Conservation (phyloP, 2,888 invertebrate genomes). For the Bibio marci region DNA sequence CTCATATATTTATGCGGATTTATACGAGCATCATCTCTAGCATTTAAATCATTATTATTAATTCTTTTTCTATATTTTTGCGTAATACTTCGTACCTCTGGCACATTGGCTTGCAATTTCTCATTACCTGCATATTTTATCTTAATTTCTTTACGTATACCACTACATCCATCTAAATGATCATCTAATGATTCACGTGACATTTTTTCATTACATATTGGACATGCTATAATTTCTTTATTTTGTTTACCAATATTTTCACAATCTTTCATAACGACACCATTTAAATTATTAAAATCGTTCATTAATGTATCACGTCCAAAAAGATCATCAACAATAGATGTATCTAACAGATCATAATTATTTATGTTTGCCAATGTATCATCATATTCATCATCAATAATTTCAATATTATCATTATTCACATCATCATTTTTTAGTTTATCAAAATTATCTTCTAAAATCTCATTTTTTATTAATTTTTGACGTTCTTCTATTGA, state of each 20-base stretch:
- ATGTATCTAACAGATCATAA: slow-evolving; percentile 21
- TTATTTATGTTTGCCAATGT: slow-evolving; percentile 12
- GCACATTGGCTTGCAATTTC: too few species aligned
- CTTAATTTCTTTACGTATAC: slow-evolving; percentile 11
- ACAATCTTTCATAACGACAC: slow-evolving; percentile 15
- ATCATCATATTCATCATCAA: slow-evolving; percentile 20
- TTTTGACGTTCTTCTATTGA: slow-evolving; percentile 1
- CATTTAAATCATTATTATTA: neutral
- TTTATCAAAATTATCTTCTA: slow-evolving; percentile 6
- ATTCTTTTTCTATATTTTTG: neutral
- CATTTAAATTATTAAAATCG: slow-evolving; percentile 23
- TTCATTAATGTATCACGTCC: slow-evolving; percentile 21
- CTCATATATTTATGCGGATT: neutral
- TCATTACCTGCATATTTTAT: too few species aligned
- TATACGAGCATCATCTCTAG: neutral
- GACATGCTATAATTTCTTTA: slow-evolving; percentile 24
- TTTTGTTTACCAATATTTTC: slow-evolving; percentile 8
- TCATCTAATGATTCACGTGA: slow-evolving; percentile 18
- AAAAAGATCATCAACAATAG: slow-evolving; percentile 23
- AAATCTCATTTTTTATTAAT: slow-evolving; percentile 13
- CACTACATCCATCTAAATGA: slow-evolving; percentile 26
- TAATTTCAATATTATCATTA: slow-evolving; percentile 12
- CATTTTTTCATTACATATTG: slow-evolving; percentile 24
- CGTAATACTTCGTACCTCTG: too few species aligned
- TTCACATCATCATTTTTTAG: neutral